phyloP scores from a whole-genome alignment of 1,140 invertebrate species.

The Amyelois transitella region DNA sequence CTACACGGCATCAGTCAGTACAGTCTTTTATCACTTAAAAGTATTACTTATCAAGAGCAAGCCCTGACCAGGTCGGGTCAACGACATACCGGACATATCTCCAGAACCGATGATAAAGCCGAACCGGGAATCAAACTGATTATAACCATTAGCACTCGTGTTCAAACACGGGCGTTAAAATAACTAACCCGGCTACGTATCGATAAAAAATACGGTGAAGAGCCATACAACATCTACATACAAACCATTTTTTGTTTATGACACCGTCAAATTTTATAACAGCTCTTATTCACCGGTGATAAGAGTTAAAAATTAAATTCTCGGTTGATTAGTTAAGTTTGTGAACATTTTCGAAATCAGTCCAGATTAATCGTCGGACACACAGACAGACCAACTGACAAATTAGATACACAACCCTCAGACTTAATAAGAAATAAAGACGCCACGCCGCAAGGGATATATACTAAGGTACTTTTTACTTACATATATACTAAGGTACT shows the following conservation, averaged over 20 bases:
- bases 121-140: slow-evolving; percentile 44
- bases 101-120: slow-evolving; percentile 18
- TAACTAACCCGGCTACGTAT: slow-evolving; percentile 36
- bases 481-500: no score
- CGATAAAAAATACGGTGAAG: slow-evolving; percentile 42
- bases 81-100: background rate
- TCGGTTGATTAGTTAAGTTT: slow-evolving; percentile 7
- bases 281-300: background rate
- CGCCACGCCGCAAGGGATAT: background rate
- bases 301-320: background rate
- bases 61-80: background rate
- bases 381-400: slow-evolving; percentile 42
- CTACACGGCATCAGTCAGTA: no score
- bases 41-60: no score
- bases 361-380: slow-evolving; percentile 50
- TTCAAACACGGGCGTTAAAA: slow-evolving; percentile 48
- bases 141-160: slow-evolving; percentile 51
- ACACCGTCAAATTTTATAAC: slow-evolving; percentile 9
- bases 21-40: no score
- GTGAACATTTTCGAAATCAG: slow-evolving; percentile 39
- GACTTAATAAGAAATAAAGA: background rate
- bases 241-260: background rate
- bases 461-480: background rate
- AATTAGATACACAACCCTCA: slow-evolving; percentile 44
- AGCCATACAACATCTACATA: slow-evolving; percentile 31